These are phyloP conservation scores for Brachyhypopomus occidentalis DNA, from an alignment of 2,113 vertebrate genomes.

Conservation along the genomic window DNA sequence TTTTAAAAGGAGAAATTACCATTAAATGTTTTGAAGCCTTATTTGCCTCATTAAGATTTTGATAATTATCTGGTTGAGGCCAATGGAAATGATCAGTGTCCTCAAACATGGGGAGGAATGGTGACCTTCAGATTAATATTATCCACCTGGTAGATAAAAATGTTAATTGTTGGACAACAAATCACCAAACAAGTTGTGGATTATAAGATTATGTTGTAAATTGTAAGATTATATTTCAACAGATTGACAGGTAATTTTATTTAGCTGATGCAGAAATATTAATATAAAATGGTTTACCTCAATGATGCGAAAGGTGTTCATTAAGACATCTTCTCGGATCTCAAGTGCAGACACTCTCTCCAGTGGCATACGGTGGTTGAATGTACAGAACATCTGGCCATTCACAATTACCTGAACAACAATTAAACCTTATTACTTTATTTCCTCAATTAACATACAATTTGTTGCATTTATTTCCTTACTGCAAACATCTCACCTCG, in stretches of 20 bases:
- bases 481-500: background rate
- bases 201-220: background rate
- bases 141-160: background rate
- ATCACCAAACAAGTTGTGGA: background rate
- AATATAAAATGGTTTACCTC: conserved; percentile 22
- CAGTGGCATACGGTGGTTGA: background rate
- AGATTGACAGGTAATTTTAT: too few species aligned
- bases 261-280: too few species aligned
- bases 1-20: too few species aligned
- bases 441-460: background rate
- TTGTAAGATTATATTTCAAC: too few species aligned
- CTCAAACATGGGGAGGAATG: background rate
- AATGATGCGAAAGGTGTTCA: conserved; percentile 5
- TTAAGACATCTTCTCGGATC: background rate
- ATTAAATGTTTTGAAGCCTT: too few species aligned
- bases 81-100: background rate
- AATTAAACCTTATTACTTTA: background rate
- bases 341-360: background rate
- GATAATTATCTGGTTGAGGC: background rate
- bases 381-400: background rate
- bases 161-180: background rate
- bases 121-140: background rate
- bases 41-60: too few species aligned
- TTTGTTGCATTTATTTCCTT: background rate
- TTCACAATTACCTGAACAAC: conserved; percentile 11